Conservation (phyloP, 2,113 vertebrate genomes). For the Regulus satrapa region DNA sequence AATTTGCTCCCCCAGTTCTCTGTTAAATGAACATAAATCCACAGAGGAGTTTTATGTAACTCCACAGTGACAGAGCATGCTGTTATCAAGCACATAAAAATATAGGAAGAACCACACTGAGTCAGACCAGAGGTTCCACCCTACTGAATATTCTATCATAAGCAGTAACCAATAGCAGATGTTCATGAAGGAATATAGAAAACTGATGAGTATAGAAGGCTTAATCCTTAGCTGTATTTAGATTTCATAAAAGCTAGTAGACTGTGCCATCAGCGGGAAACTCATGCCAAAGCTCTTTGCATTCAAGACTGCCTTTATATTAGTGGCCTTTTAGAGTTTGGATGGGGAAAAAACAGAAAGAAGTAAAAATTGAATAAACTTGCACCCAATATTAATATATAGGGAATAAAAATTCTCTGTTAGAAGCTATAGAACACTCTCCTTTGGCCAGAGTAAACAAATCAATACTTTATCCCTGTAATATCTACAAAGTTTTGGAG, state of each 20-base stretch:
- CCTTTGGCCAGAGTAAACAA: background rate
- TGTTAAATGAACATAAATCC: conserved; percentile 21
- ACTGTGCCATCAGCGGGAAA: background rate
- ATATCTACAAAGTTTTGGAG: background rate
- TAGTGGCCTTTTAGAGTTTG: background rate
- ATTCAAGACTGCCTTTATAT: background rate
- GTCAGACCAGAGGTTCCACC: background rate
- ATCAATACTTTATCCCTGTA: background rate
- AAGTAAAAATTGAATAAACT: background rate
- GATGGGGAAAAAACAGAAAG: background rate
- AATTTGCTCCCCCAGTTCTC: background rate
- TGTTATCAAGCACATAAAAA: background rate
- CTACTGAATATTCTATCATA: background rate
- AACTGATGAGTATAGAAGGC: background rate
- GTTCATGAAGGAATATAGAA: background rate
- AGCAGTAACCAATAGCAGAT: background rate
- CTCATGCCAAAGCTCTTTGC: background rate
- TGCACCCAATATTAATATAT: background rate
- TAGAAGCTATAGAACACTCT: background rate
- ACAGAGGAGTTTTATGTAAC: background rate
- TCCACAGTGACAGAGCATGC: background rate
- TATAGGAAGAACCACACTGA: background rate
- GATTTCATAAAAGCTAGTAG: background rate
- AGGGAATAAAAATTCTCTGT: background rate
- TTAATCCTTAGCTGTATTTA: background rate